A percentile compares a stretch with the other conserved stretches of the same genome.
Evolutionary conservation across 2,888 invertebrate genomes (phyloP).

Genomic region (Eilema depressum): DNA sequence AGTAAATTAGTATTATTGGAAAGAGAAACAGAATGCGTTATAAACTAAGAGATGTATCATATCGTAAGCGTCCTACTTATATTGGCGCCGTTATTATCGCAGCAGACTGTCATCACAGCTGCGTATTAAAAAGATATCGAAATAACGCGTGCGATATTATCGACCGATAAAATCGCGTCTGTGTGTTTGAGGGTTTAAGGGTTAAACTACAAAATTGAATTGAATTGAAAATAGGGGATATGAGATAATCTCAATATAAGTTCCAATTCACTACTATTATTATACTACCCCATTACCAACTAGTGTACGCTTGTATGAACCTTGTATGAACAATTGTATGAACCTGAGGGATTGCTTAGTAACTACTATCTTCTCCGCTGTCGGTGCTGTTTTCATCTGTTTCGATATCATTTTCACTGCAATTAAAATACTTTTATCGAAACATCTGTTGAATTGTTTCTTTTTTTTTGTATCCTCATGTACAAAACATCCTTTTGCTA

Average conservation of each 20-base stretch:
- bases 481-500: too few relatives aligned
- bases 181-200: neutral
- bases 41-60: too few relatives aligned
- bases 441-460: neutral
- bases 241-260: neutral
- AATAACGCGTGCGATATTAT: too few relatives aligned
- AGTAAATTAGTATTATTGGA: too few relatives aligned
- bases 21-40: too few relatives aligned
- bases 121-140: too few relatives aligned
- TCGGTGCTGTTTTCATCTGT: slow-evolving; percentile 40
- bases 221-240: neutral
- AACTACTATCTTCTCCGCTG: slow-evolving; percentile 23
- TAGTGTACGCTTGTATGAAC: neutral
- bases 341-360: slow-evolving; percentile 11
- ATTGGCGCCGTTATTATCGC: too few relatives aligned
- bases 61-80: too few relatives aligned
- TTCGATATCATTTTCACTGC: slow-evolving; percentile 37
- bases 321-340: neutral
- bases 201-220: neutral
- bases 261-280: neutral
- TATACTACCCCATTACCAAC: slow-evolving; percentile 14
- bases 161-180: too few relatives aligned
- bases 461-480: neutral
- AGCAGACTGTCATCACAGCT: too few relatives aligned
- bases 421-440: slow-evolving; percentile 32